Percentiles rank a stretch among this genome's conserved stretches.
phyloP scores from a whole-genome alignment of 2,888 invertebrate species.

The Cantharis flavilabris region DNA sequence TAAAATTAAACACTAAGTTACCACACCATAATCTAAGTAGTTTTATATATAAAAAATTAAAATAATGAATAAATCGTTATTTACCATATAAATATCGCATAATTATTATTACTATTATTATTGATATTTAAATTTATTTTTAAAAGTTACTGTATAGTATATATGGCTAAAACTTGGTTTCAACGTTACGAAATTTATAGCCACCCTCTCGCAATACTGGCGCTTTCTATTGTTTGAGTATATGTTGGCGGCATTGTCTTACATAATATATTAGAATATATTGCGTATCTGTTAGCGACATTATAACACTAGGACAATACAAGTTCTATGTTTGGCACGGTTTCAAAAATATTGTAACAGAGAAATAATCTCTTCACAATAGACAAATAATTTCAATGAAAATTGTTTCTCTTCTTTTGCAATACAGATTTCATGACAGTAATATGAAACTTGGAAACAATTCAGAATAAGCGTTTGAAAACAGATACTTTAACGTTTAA shows the following conservation, averaged over 20 bases:
- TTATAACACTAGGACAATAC: conserved; percentile 45
- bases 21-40: neutral
- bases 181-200: conserved; percentile 26
- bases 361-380: conserved; percentile 8
- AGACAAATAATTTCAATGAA: neutral
- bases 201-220: conserved; percentile 19
- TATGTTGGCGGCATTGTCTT: conserved; percentile 29
- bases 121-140: neutral
- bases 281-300: conserved; percentile 44
- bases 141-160: neutral
- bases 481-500: conserved; percentile 32
- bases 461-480: conserved; percentile 27
- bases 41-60: neutral
- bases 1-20: neutral
- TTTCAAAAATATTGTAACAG: conserved; percentile 18
- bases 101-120: neutral
- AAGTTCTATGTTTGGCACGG: conserved; percentile 21
- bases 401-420: conserved; percentile 7
- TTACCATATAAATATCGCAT: too few species aligned
- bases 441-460: conserved; percentile 23
- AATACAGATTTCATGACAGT: conserved; percentile 9
- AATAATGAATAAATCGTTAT: too few species aligned
- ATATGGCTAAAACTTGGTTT: conserved; percentile 9
- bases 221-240: conserved; percentile 25
- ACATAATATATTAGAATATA: conserved; percentile 31